Conservation (phyloP, 2,888 invertebrate genomes). For the Ophion obscuratus region DNA sequence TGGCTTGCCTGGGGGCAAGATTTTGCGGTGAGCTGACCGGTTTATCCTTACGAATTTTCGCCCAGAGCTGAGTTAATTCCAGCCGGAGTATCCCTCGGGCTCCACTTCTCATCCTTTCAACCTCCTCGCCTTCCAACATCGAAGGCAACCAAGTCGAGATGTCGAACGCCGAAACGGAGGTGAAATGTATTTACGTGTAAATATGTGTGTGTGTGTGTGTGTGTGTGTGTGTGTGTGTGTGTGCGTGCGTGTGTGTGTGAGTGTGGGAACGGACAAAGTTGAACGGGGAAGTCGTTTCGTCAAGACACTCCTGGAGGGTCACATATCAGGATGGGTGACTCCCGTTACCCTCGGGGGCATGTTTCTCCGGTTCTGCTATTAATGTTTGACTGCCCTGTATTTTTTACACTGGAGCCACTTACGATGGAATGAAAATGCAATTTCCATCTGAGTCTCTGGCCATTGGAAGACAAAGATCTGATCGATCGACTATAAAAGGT, state of each 20-base stretch:
- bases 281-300: no score
- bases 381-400: no score
- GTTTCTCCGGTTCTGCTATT: no score
- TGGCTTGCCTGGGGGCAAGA: slow-evolving; percentile 53
- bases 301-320: no score
- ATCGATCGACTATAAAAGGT: not conserved
- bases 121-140: slow-evolving; percentile 17
- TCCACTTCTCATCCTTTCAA: slow-evolving; percentile 41
- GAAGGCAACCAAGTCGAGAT: slow-evolving; percentile 38
- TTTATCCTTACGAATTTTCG: slow-evolving; percentile 25
- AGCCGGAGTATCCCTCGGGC: slow-evolving; percentile 44
- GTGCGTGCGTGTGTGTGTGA: no score
- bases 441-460: not conserved
- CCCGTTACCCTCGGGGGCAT: no score
- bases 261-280: no score
- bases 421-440: not conserved
- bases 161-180: slow-evolving; percentile 36
- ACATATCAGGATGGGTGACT: no score
- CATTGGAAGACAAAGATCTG: not conserved
- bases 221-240: no score
- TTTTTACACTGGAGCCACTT: no score
- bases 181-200: slow-evolving; percentile 9
- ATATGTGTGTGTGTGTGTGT: no score
- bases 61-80: slow-evolving; percentile 60
- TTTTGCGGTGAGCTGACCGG: slow-evolving; percentile 52